A percentile compares a stretch with the other conserved stretches of the same genome.
Conservation (phyloP, 2,797 vertebrate species). For the Hemitrygon akajei region DNA sequence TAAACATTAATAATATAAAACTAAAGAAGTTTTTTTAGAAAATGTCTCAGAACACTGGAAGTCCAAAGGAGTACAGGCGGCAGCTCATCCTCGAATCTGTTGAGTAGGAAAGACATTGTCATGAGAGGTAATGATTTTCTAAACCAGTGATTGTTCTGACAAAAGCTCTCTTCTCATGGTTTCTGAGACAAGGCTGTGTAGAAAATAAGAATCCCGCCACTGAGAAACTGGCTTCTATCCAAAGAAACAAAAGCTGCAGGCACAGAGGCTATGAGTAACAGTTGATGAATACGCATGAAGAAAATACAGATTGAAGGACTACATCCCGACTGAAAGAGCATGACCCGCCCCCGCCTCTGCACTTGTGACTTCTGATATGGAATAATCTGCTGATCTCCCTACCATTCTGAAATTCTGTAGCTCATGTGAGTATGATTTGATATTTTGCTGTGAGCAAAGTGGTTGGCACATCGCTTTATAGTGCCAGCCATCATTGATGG, state of each 20-base stretch:
- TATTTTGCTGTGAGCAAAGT: background rate
- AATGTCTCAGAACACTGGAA: conserved; percentile 48
- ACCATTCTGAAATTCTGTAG: background rate
- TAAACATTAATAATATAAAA: background rate
- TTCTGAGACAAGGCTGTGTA: conserved; percentile 48
- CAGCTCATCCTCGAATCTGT: conserved; percentile 50
- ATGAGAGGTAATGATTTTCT: conserved; percentile 50
- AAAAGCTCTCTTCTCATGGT: conserved; percentile 53
- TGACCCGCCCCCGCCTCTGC: background rate
- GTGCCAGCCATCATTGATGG: no score
- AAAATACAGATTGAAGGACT: background rate
- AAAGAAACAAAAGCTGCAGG: conserved; percentile 47
- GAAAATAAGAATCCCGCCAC: conserved; percentile 46
- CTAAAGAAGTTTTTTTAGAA: conserved; percentile 53
- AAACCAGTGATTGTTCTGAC: conserved; percentile 47
- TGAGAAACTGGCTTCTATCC: conserved; percentile 51
- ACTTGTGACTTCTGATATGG: no score
- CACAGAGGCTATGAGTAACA: conserved; percentile 48
- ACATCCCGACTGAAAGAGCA: background rate
- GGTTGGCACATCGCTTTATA: no score
- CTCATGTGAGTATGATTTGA: background rate
- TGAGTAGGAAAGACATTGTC: conserved; percentile 47
- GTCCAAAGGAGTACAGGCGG: conserved; percentile 50
- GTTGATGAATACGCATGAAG: conserved; percentile 47
- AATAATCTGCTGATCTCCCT: background rate